These are phyloP conservation scores for Brachyhypopomus gauderio DNA, from an alignment of 2,113 vertebrate species.

Conservation along the genomic window DNA sequence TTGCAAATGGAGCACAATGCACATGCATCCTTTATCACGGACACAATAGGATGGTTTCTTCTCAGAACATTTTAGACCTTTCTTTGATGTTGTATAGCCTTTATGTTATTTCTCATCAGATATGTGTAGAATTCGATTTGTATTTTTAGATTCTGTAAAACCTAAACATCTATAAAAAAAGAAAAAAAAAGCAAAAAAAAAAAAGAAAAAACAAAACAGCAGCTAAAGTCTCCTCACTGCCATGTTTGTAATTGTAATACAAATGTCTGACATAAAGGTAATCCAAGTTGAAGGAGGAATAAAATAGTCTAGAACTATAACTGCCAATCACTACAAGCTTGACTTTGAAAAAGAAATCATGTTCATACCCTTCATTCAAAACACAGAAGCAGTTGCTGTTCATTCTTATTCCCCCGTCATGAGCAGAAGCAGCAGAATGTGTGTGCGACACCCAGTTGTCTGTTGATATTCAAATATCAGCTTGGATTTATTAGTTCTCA, in stretches of 20 bases:
- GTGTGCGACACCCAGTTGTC: constrained; percentile 5
- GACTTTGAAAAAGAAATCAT: not conserved
- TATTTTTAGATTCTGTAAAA: too few species aligned
- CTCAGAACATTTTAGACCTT: not conserved
- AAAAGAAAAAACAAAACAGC: too few species aligned
- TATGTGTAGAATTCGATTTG: too few species aligned
- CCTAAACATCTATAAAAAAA: too few species aligned
- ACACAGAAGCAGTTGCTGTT: not conserved
- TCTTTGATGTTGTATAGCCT: not conserved
- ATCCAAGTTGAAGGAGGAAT: not conserved
- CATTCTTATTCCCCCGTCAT: constrained; percentile 2
- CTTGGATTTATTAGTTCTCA: constrained; percentile 32
- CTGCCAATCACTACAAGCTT: not conserved
- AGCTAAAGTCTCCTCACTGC: too few species aligned
- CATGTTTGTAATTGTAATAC: too few species aligned
- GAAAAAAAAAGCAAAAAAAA: too few species aligned
- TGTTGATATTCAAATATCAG: constrained; percentile 25
- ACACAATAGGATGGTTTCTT: not conserved
- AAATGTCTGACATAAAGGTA: not conserved
- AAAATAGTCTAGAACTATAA: not conserved
- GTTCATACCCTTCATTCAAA: not conserved
- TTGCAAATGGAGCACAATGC: not conserved
- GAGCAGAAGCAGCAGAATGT: constrained; percentile 2
- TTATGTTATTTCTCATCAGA: too few species aligned
- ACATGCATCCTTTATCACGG: not conserved